phyloP scores from a whole-genome alignment of 2,888 invertebrate species.

The Agrotis segetum region DNA sequence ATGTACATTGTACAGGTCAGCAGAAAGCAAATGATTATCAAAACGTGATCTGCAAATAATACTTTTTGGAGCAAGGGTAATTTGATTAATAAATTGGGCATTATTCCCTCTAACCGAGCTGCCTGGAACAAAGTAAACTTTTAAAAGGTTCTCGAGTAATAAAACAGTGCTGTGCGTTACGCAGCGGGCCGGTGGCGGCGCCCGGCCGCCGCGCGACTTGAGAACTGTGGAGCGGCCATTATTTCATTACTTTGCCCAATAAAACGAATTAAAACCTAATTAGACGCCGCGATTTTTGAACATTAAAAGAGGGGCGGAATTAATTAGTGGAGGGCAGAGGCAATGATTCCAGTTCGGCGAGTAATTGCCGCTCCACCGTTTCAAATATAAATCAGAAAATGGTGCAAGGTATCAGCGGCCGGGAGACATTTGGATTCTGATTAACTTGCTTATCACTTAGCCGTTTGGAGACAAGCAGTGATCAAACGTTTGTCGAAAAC shows the following conservation, averaged over 20 bases:
- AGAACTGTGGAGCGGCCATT: slow-evolving; percentile 78
- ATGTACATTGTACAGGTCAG: too few relatives aligned
- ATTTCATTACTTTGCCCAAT: slow-evolving; percentile 87
- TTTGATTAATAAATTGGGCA: slow-evolving; percentile 46
- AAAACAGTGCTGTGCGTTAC: slow-evolving; percentile 72
- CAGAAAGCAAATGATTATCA: not conserved
- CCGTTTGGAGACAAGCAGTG: too few relatives aligned
- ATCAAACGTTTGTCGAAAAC: too few relatives aligned
- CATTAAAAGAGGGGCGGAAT: slow-evolving; percentile 90
- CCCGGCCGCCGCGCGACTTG: slow-evolving; percentile 61
- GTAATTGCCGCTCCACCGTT: slow-evolving; percentile 83
- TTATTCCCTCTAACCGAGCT: slow-evolving; percentile 43
- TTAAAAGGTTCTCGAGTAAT: slow-evolving; percentile 67
- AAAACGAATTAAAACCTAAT: slow-evolving; percentile 91
- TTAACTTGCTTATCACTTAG: too few relatives aligned
- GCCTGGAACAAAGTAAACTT: slow-evolving; percentile 63
- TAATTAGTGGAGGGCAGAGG: slow-evolving; percentile 88
- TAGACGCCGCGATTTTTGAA: slow-evolving; percentile 90
- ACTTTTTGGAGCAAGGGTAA: slow-evolving; percentile 11
- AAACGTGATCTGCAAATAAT: slow-evolving; percentile 9
- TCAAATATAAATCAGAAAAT: slow-evolving; percentile 80
- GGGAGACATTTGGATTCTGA: not conserved
- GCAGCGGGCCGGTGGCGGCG: slow-evolving; percentile 46
- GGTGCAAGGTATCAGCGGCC: slow-evolving; percentile 56
- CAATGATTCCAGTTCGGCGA: slow-evolving; percentile 88